Conservation (phyloP, 1,140 invertebrate genomes). For the Ips typographus region DNA sequence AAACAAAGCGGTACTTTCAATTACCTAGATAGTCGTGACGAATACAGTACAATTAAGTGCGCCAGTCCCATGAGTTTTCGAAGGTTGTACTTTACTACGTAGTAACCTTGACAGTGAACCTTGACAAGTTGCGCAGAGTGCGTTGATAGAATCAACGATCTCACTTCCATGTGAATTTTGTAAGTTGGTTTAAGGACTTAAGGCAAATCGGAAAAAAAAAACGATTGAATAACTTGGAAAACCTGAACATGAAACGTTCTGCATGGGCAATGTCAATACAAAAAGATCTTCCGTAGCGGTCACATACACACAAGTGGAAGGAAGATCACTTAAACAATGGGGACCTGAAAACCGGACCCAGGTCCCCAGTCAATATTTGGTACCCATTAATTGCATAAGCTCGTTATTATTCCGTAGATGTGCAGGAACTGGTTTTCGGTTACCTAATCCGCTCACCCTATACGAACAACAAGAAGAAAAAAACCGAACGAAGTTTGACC, state of each 20-base stretch:
- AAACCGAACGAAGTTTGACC: not conserved
- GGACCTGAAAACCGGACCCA: too few relatives aligned
- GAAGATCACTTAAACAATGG: too few relatives aligned
- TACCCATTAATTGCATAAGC: conserved; percentile 6
- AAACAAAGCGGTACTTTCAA: conserved; percentile 19
- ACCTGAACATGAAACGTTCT: too few relatives aligned
- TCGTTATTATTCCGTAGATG: not conserved
- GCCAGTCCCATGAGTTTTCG: conserved; percentile 5
- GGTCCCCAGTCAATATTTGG: not conserved
- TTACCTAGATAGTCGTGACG: conserved; percentile 4
- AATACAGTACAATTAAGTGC: conserved; percentile 10
- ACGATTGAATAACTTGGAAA: too few relatives aligned
- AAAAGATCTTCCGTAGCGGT: not conserved
- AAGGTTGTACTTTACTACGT: conserved; percentile 15
- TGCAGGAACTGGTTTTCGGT: conserved; percentile 10
- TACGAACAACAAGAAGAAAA: not conserved
- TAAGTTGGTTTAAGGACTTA: not conserved
- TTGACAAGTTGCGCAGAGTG: not conserved
- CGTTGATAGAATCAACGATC: not conserved
- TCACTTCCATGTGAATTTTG: not conserved
- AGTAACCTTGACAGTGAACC: conserved; percentile 21
- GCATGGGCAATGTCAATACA: not conserved
- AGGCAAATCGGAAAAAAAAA: not conserved
- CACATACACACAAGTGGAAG: too few relatives aligned
- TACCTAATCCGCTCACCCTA: conserved; percentile 9